These are phyloP conservation scores for Lucifuga dentata DNA, from an alignment of 2,113 vertebrate genomes.

Conservation along the genomic window DNA sequence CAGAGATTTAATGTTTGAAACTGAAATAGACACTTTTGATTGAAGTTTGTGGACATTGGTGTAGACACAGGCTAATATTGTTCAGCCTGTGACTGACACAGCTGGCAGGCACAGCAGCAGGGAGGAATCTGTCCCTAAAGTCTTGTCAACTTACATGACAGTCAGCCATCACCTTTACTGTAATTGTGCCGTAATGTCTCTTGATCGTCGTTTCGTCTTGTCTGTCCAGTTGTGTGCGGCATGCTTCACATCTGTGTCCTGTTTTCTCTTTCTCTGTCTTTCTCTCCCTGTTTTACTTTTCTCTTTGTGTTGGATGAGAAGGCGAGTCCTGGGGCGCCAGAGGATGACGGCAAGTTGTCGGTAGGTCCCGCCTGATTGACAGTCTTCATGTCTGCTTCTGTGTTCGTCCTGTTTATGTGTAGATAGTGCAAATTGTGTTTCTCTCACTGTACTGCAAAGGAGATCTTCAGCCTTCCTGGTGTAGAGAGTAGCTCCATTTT, in stretches of 20 bases:
- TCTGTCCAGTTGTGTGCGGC: slow-evolving; percentile 63
- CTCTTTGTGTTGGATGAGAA: slow-evolving; percentile 81
- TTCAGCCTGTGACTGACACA: slow-evolving; percentile 31
- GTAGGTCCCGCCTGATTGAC: slow-evolving; percentile 82
- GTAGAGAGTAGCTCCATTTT: slow-evolving; percentile 77
- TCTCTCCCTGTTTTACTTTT: slow-evolving; percentile 57
- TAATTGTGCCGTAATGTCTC: slow-evolving; percentile 54
- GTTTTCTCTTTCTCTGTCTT: slow-evolving; percentile 68
- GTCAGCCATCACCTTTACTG: slow-evolving; percentile 50
- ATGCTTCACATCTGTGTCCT: slow-evolving; percentile 83
- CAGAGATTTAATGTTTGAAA: slow-evolving; percentile 21
- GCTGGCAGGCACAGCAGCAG: slow-evolving; percentile 24
- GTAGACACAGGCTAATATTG: slow-evolving; percentile 21
- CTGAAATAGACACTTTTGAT: slow-evolving; percentile 28
- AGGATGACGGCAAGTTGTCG: slow-evolving; percentile 85
- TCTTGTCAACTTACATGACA: slow-evolving; percentile 58
- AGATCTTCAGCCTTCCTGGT: slow-evolving; percentile 42
- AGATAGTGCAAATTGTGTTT: slow-evolving; percentile 26
- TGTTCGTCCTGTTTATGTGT: slow-evolving; percentile 67
- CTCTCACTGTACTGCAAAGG: slow-evolving; percentile 42
- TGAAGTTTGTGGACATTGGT: slow-evolving; percentile 37
- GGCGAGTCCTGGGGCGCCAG: slow-evolving; percentile 78
- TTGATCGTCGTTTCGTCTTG: slow-evolving; percentile 51
- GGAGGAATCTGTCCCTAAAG: slow-evolving; percentile 53
- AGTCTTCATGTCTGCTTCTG: slow-evolving; percentile 55